Conservation (phyloP, 2,888 invertebrate species). For the Pterobdella sp. region DNA sequence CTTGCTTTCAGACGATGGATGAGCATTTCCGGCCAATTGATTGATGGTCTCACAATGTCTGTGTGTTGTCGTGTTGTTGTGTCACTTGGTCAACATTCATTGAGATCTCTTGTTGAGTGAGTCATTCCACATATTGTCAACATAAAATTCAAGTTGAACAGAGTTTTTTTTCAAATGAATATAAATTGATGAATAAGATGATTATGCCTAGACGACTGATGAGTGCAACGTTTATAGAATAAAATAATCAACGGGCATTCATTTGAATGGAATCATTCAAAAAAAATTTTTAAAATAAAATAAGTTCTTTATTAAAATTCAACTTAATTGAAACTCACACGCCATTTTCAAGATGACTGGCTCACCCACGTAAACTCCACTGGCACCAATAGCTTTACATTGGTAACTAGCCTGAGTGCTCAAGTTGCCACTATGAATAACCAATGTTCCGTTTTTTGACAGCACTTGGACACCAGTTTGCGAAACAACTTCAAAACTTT, state of each 20-base stretch:
- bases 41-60: slow-evolving; percentile 5
- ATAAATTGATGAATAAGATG: too few species aligned
- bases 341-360: neutral
- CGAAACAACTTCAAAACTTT: too few species aligned
- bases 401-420: neutral
- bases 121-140: too few species aligned
- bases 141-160: too few species aligned
- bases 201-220: too few species aligned
- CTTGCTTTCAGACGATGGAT: slow-evolving; percentile 23
- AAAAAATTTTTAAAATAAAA: too few species aligned
- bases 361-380: neutral
- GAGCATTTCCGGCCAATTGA: slow-evolving; percentile 20
- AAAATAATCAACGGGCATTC: neutral
- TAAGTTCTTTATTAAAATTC: too few species aligned
- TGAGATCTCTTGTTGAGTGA: too few species aligned
- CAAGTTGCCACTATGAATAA: neutral
- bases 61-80: neutral
- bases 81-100: neutral
- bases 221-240: neutral
- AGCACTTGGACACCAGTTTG: too few species aligned
- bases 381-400: neutral
- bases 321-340: neutral
- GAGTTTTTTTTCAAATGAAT: too few species aligned
- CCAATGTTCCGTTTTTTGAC: neutral
- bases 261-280: too few species aligned